A percentile compares a stretch with the other conserved stretches of the same genome.
Conservation (phyloP, 2,113 vertebrate genomes). For the Struthidea cinerea region DNA sequence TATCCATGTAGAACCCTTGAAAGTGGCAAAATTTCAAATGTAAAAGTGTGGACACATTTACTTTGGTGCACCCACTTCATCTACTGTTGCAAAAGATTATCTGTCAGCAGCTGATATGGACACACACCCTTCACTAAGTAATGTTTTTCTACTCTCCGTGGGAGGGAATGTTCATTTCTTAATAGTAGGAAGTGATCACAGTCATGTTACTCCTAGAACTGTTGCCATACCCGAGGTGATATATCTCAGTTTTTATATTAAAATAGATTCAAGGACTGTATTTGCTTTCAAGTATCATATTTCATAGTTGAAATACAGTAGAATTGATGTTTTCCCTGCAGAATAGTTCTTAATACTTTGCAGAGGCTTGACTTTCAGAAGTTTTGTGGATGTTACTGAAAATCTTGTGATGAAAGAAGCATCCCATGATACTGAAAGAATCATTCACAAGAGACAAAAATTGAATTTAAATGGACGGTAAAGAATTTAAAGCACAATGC, state of each 20-base stretch:
- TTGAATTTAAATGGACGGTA: not conserved
- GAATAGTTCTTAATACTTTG: not conserved
- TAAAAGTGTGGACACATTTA: not conserved
- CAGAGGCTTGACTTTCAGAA: not conserved
- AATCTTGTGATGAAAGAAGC: not conserved
- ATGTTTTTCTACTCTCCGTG: not conserved
- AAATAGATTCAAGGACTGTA: not conserved
- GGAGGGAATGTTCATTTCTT: not conserved
- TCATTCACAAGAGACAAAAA: not conserved
- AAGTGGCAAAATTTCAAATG: not conserved
- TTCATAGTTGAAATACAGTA: not conserved
- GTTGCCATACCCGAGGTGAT: not conserved
- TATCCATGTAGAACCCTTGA: not conserved
- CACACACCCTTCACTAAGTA: not conserved
- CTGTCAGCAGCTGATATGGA: not conserved
- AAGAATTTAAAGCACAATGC: not conserved
- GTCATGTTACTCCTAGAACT: not conserved
- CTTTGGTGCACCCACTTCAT: not conserved
- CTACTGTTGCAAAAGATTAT: not conserved
- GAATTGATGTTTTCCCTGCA: not conserved
- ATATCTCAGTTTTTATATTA: not conserved
- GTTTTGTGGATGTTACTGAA: not conserved
- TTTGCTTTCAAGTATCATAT: not conserved
- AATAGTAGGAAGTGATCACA: not conserved
- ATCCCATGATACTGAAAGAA: not conserved